Conservation (phyloP, 64 coral and sea anemone genomes). For the Pocillopora damicornis region DNA sequence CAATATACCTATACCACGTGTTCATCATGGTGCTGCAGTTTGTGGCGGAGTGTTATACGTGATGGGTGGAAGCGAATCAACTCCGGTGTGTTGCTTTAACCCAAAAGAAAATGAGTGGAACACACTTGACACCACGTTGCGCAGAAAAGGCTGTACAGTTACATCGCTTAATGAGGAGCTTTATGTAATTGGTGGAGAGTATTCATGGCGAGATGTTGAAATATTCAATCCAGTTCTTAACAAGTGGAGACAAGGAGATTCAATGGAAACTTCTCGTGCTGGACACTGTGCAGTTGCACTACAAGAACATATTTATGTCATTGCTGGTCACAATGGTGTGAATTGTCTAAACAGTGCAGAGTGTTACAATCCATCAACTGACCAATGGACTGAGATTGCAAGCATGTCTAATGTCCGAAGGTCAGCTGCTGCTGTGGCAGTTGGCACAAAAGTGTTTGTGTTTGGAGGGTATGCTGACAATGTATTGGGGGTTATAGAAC, state of each 20-base stretch:
- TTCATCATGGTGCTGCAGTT: constrained; percentile 1
- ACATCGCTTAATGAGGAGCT: constrained; percentile 17
- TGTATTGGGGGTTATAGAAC: neutral
- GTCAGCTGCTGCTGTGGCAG: neutral
- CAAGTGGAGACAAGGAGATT: constrained; percentile 9
- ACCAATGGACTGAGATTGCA: neutral
- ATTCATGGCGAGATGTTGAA: neutral
- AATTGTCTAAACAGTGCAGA: neutral
- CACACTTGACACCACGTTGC: neutral
- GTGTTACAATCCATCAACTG: neutral
- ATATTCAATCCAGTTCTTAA: constrained; percentile 12
- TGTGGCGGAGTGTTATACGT: neutral
- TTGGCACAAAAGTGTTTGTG: constrained; percentile 9
- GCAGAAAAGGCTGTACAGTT: neutral
- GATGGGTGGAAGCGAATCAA: neutral
- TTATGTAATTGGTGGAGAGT: constrained; percentile 36
- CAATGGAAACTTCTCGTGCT: constrained; percentile 5
- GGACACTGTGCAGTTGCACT: constrained; percentile 27
- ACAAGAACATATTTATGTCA: constrained; percentile 3
- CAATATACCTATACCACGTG: no score
- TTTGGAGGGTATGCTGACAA: constrained; percentile 14
- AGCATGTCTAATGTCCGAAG: neutral
- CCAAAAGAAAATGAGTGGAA: neutral
- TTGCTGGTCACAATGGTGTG: neutral
- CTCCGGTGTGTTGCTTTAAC: neutral